These are phyloP conservation scores for Thumatha senex DNA, from an alignment of 2,888 invertebrate genomes.

Conservation along the genomic window DNA sequence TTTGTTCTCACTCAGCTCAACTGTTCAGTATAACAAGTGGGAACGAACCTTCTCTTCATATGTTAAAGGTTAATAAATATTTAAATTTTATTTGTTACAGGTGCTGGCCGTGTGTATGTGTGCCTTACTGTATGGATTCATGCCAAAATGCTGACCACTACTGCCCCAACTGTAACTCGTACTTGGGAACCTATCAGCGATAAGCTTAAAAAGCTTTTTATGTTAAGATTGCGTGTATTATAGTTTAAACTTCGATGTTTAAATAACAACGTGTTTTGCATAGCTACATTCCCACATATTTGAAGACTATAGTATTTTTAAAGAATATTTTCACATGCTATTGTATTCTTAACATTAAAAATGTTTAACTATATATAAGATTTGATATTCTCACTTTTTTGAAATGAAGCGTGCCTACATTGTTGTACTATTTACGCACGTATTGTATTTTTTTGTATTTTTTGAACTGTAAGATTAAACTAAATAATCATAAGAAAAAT, in stretches of 20 bases:
- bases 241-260: conserved; percentile 1
- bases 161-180: conserved; percentile 82
- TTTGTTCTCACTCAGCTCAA: too few relatives aligned
- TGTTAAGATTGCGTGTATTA: conserved; percentile 1
- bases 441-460: conserved; percentile 1
- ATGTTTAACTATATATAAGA: not conserved
- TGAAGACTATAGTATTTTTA: conserved; percentile 1
- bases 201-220: conserved; percentile 12
- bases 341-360: not conserved
- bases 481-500: conserved; percentile 2
- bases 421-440: not conserved
- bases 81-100: conserved; percentile 45
- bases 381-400: conserved; percentile 1
- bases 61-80: too few relatives aligned
- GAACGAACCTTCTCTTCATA: too few relatives aligned
- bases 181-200: conserved; percentile 74
- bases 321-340: not conserved
- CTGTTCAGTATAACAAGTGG: too few relatives aligned
- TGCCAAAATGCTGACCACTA: conserved; percentile 83
- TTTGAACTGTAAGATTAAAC: conserved; percentile 1
- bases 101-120: conserved; percentile 82
- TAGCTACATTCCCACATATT: conserved; percentile 2
- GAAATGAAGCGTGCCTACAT: conserved; percentile 4
- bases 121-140: conserved; percentile 83
- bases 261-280: not conserved